Conservation (phyloP, 1,140 invertebrate genomes). For the Formica selysi region DNA sequence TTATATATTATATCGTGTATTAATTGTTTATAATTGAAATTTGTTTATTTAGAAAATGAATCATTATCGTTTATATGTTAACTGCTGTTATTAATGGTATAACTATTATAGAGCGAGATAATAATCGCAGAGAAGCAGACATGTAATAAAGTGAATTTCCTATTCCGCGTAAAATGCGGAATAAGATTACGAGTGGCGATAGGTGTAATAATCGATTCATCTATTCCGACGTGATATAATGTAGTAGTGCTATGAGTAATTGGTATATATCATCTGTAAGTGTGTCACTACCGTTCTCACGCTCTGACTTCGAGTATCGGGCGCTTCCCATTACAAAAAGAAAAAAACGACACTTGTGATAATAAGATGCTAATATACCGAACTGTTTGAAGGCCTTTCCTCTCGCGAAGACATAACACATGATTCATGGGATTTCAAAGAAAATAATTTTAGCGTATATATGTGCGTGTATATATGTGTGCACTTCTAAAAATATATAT, state of each 20-base stretch:
- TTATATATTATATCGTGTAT: too few species aligned
- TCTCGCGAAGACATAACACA: neutral
- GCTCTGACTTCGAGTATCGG: slow-evolving; percentile 60
- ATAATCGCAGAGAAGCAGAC: neutral
- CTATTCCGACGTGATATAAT: neutral
- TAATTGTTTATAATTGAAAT: too few species aligned
- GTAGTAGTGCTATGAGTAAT: slow-evolving; percentile 48
- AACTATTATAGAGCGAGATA: neutral
- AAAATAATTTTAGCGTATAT: neutral
- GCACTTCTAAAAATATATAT: neutral
- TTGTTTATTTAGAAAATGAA: neutral
- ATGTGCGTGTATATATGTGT: neutral
- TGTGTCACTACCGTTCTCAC: slow-evolving; percentile 73
- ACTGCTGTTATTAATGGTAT: neutral
- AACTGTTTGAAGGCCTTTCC: slow-evolving; percentile 48
- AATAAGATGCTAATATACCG: slow-evolving; percentile 60
- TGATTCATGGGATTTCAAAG: slow-evolving; percentile 37
- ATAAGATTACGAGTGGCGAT: neutral
- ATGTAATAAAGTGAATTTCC: slow-evolving; percentile 4
- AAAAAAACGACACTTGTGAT: slow-evolving; percentile 28
- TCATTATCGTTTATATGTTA: neutral
- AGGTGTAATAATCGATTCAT: slow-evolving; percentile 49
- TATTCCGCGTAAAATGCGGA: neutral
- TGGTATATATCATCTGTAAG: slow-evolving; percentile 54
- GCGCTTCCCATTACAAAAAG: slow-evolving; percentile 48